A percentile compares a stretch with the other conserved stretches of the same genome.
phyloP scores from a whole-genome alignment of 2,888 invertebrate species.

The Machimus rusticus region DNA sequence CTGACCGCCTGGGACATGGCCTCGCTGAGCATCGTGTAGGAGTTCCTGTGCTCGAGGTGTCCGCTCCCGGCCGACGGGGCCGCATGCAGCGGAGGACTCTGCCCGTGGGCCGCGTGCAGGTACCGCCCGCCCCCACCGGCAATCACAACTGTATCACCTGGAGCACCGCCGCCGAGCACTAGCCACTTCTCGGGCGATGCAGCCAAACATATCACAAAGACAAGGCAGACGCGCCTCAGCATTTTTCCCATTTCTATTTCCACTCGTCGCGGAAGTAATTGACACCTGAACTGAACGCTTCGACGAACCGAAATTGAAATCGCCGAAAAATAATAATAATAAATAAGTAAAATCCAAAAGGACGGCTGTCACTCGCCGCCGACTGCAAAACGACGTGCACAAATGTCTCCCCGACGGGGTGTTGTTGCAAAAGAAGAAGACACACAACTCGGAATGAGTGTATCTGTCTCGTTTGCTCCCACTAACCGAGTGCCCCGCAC shows the following conservation, averaged over 20 bases:
- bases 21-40: conserved; percentile 66
- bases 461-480: conserved; percentile 6
- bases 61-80: conserved; percentile 51
- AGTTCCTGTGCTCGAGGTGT: conserved; percentile 57
- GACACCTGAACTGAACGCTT: neutral
- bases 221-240: conserved; percentile 49
- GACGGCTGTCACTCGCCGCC: neutral
- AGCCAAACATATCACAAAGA: conserved; percentile 50
- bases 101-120: conserved; percentile 49
- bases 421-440: neutral
- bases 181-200: conserved; percentile 50
- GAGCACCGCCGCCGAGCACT: conserved; percentile 53
- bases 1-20: conserved; percentile 68
- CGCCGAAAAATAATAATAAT: neutral
- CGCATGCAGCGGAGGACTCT: conserved; percentile 34
- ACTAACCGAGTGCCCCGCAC: neutral
- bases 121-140: conserved; percentile 47
- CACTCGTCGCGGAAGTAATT: neutral
- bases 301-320: neutral
- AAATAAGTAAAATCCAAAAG: neutral
- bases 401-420: neutral
- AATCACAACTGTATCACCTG: conserved; percentile 52
- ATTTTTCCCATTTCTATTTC: conserved; percentile 44
- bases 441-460: neutral
- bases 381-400: neutral